Percentiles rank a stretch among this genome's conserved stretches.
Evolutionary conservation across 2,113 vertebrate species (phyloP).

Genomic region (Chelonoidis abingdonii): DNA sequence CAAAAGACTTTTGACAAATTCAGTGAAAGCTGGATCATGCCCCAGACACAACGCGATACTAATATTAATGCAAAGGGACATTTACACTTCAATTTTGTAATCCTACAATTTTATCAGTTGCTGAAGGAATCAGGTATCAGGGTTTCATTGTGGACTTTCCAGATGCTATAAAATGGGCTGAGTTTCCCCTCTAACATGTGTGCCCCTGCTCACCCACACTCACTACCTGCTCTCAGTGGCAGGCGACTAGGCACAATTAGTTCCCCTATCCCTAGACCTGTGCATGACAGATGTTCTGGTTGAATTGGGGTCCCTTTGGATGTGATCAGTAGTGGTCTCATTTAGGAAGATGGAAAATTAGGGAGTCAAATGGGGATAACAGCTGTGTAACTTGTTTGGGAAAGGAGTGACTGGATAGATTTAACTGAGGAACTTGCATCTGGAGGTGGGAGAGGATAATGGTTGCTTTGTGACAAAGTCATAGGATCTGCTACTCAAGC

Average conservation of each 20-base stretch:
- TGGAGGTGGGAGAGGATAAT: background rate
- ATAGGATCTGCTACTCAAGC: background rate
- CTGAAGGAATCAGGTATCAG: background rate
- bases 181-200: background rate
- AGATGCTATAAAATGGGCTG: background rate
- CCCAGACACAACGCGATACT: background rate
- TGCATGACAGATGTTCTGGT: background rate
- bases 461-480: rapidly evolving
- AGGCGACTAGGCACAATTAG: background rate
- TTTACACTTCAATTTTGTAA: background rate
- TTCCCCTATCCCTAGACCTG: too few species aligned
- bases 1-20: background rate
- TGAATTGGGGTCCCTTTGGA: background rate
- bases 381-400: background rate
- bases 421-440: background rate
- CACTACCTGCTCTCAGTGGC: background rate
- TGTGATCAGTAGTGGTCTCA: background rate
- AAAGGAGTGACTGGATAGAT: background rate
- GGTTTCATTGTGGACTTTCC: background rate
- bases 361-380: background rate
- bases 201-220: background rate
- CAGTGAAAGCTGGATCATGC: background rate
- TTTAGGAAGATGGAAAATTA: rapidly evolving
- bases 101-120: background rate
- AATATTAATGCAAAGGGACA: background rate